Evolutionary conservation across 2,888 invertebrate species (phyloP).

Genomic region (Acanthosepion esculentum): DNA sequence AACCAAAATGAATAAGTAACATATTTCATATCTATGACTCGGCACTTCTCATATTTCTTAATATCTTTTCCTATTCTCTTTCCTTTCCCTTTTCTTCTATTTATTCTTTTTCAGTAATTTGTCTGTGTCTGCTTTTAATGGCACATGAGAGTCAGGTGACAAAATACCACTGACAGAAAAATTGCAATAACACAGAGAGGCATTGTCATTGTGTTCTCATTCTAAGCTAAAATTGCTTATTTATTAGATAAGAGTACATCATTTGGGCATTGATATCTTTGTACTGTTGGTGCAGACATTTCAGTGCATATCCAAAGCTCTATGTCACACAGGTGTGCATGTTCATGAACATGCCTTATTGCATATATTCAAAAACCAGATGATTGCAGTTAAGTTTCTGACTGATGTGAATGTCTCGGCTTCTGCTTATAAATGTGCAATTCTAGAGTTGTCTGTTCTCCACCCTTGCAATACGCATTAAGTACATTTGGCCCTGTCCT

Average conservation of each 20-base stretch:
- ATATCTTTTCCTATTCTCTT: not conserved
- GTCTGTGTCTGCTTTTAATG: not conserved
- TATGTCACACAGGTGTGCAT: not conserved
- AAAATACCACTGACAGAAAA: not conserved
- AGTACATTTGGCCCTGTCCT: not conserved
- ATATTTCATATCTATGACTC: not conserved
- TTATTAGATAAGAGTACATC: not conserved
- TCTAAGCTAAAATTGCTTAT: not conserved
- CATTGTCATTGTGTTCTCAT: not conserved
- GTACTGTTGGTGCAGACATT: not conserved
- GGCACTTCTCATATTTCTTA: not conserved
- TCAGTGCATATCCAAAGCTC: not conserved
- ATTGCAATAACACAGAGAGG: not conserved
- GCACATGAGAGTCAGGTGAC: not conserved
- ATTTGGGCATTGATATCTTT: not conserved
- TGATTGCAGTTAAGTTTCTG: not conserved
- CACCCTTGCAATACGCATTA: not conserved
- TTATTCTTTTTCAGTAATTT: not conserved
- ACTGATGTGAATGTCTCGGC: not conserved
- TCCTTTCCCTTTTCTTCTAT: not conserved
- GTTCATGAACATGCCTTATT: not conserved
- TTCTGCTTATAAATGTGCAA: not conserved
- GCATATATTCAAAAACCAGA: not conserved
- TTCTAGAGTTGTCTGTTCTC: not conserved
- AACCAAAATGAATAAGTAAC: not conserved